Percentiles rank a stretch among this genome's conserved stretches.
Conservation (phyloP, 2,113 vertebrate species). For the Notothenia coriiceps region DNA sequence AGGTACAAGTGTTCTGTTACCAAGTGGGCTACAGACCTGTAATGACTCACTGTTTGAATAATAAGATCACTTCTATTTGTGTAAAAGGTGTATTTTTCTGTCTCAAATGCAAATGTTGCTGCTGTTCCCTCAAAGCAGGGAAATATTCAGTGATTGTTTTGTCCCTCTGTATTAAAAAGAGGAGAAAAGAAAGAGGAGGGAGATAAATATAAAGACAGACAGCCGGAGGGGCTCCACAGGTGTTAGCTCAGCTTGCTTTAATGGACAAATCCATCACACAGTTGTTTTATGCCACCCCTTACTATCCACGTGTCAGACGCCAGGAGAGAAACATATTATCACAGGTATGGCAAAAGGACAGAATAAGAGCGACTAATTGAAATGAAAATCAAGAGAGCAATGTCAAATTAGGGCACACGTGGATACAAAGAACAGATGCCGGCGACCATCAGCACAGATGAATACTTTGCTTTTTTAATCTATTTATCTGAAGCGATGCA, state of each 20-base stretch:
- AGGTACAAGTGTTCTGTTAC: constrained; percentile 4
- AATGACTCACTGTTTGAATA: constrained; percentile 61
- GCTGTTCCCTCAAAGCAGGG: constrained; percentile 34
- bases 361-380: constrained; percentile 34
- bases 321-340: constrained; percentile 63
- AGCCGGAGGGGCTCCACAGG: constrained; percentile 45
- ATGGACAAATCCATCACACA: constrained; percentile 66
- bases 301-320: constrained; percentile 42
- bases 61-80: constrained; percentile 47
- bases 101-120: constrained; percentile 49
- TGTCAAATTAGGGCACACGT: constrained; percentile 11
- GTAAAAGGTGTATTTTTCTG: constrained; percentile 51
- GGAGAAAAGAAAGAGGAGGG: constrained; percentile 18
- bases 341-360: constrained; percentile 28
- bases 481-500: constrained; percentile 15
- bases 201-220: constrained; percentile 25
- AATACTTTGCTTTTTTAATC: constrained; percentile 20
- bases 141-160: constrained; percentile 17
- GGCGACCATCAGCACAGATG: background rate
- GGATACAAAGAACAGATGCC: background rate
- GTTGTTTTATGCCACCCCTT: constrained; percentile 48
- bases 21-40: constrained; percentile 35
- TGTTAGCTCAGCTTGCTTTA: constrained; percentile 60
- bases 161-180: constrained; percentile 20
- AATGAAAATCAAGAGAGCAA: constrained; percentile 13